Conservation (phyloP, 2,888 invertebrate species). For the Ditylenchus weischeri region DNA sequence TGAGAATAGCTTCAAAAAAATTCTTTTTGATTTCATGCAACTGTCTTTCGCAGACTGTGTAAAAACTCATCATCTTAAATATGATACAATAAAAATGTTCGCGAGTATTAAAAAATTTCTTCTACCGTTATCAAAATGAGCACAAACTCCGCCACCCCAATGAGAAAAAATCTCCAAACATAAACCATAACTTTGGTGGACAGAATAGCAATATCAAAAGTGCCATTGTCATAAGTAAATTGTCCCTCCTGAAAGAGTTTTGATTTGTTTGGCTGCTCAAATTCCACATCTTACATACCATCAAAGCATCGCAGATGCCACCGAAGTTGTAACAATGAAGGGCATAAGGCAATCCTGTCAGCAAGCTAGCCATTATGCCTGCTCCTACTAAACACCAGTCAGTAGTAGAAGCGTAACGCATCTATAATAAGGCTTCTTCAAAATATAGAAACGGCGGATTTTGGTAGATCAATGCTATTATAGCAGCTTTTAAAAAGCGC, state of each 20-base stretch:
- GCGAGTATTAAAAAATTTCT: too few relatives aligned
- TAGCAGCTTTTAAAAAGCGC: too few relatives aligned
- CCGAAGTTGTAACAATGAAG: constrained; percentile 7
- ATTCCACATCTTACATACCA: neutral
- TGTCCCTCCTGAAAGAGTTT: constrained; percentile 2
- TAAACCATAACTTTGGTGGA: neutral
- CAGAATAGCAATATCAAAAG: neutral
- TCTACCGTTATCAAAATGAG: neutral
- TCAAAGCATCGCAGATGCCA: constrained; percentile 10
- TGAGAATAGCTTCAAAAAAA: constrained; percentile 59
- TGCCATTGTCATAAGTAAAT: constrained; percentile 24
- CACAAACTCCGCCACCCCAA: neutral
- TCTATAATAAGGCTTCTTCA: neutral
- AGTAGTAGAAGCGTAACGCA: constrained; percentile 4
- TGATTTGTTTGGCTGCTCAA: too few relatives aligned
- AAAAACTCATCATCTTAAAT: constrained; percentile 58
- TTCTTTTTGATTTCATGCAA: constrained; percentile 59
- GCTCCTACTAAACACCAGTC: constrained; percentile 1
- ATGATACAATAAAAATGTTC: too few relatives aligned
- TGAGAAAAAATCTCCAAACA: constrained; percentile 3
- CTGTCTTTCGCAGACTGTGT: constrained; percentile 61
- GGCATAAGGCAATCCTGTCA: constrained; percentile 2
- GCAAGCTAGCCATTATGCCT: neutral
- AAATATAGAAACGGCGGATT: neutral
- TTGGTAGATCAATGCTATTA: too few relatives aligned